Percentiles rank a stretch among this genome's conserved stretches.
Conservation (phyloP, 2,888 invertebrate species). For the Pristionchus maxplancki region DNA sequence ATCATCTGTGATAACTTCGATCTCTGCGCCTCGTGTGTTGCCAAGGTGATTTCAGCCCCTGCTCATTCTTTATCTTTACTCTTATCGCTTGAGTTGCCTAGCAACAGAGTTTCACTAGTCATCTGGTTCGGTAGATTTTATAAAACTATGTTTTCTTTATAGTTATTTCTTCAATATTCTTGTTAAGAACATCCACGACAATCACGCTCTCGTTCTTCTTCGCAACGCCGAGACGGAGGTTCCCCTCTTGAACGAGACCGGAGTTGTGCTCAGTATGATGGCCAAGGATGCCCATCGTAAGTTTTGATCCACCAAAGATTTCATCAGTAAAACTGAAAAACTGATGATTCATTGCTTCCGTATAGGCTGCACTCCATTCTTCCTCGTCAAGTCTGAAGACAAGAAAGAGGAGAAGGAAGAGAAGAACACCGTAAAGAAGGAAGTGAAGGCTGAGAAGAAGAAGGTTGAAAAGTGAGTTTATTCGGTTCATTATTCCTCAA, state of each 20-base stretch:
- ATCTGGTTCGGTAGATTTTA: too few species aligned
- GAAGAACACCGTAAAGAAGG: neutral
- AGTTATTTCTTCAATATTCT: too few species aligned
- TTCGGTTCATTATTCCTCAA: too few species aligned
- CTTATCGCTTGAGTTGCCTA: too few species aligned
- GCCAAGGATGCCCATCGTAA: neutral
- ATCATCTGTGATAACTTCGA: conserved; percentile 44
- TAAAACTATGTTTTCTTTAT: too few species aligned
- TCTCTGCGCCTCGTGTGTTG: neutral
- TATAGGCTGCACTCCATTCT: neutral
- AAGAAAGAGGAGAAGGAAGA: neutral
- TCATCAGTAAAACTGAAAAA: neutral
- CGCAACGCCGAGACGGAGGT: neutral
- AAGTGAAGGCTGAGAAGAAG: neutral
- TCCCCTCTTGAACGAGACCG: neutral
- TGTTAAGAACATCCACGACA: neutral
- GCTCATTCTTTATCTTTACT: neutral
- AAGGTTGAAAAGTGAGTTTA: too few species aligned
- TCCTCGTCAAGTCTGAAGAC: neutral
- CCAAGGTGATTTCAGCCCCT: neutral
- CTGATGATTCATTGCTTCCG: neutral
- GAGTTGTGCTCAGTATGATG: neutral
- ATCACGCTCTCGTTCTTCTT: neutral
- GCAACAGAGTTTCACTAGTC: too few species aligned
- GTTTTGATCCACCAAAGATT: neutral